Base-by-base conservation (phyloP, 64 coral and sea anemone species). In the Pachyseris speciosa region DNA sequence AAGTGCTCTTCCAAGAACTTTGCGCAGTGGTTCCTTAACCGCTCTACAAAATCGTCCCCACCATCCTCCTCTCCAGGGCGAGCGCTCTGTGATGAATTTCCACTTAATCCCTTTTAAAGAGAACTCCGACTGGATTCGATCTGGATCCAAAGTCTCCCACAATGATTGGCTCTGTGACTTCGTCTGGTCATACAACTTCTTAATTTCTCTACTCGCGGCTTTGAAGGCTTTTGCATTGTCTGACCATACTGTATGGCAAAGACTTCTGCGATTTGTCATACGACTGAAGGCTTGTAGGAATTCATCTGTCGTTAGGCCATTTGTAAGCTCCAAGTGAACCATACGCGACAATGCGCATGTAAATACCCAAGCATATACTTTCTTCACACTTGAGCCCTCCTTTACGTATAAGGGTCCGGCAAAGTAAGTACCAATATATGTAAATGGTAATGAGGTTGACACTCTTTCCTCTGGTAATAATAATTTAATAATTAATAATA, bases 231-330 rank as follows among this genome's bases (percentile, higher is more conserved):
- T 37, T 24, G 74, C 74, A 66, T 89, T 77, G n/a, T 85, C 81
- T 3, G 81, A 85, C 81, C 81, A 85, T 9, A 85, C 51, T 41
- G 81, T 64, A 13, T 37, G n/a, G 29, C 83, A 86, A 25, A 69
- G 17, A 63, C 63, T 61, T 90, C 88, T 67, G 15, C 89, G 22
- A 28, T 49, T 55, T 25, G 64, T 61, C 37, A 94, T 84, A 13
- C 72, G 91, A 51, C 37, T 72, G 34, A 94, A 84, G 31, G 70
- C 72, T 83, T 64, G 61, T 43, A 94, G 65, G 45, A 89, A 94
- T 58, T 72, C 72, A 25, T 94, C 47, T 25, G 75, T 83, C 16
- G 92, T 84, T 16, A 57, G 19, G 38, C 68, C 43, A 30, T 53
- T 27, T 20, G 80, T 70, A 12, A 90, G 74, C 19, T 86, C 93